These are phyloP conservation scores for Streptopelia turtur DNA, from an alignment of 2,797 vertebrate genomes.

Conservation along the genomic window DNA sequence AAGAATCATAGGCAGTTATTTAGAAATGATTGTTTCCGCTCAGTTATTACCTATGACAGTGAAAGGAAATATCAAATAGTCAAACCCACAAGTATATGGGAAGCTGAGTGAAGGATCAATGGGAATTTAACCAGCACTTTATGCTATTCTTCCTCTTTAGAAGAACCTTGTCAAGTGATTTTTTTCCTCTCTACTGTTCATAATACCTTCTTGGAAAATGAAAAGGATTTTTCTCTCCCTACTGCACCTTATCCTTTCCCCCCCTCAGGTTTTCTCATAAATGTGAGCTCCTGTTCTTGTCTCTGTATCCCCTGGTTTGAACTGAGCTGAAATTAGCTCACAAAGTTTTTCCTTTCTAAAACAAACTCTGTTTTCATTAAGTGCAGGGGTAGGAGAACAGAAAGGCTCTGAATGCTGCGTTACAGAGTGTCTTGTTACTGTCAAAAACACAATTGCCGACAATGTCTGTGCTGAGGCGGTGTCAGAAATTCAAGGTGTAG, in stretches of 20 bases:
- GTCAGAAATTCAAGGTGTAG: conserved; percentile 57
- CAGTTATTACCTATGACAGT: conserved; percentile 70
- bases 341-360: conserved; percentile 33
- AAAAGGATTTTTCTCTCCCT: conserved; percentile 38
- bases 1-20: conserved; percentile 73
- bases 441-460: conserved; percentile 58
- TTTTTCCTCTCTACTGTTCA: conserved; percentile 27
- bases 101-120: conserved; percentile 66
- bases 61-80: conserved; percentile 68
- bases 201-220: conserved; percentile 51
- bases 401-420: conserved; percentile 14
- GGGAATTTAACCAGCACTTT: conserved; percentile 68
- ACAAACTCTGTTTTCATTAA: conserved; percentile 71
- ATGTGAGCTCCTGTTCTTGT: not conserved
- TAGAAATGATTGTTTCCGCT: conserved; percentile 76
- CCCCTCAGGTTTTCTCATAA: not conserved
- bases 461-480: not conserved
- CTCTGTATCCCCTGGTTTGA: conserved; percentile 21
- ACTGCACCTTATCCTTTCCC: not conserved
- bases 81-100: conserved; percentile 30
- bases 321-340: conserved; percentile 67
- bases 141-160: conserved; percentile 53
- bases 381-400: conserved; percentile 70
- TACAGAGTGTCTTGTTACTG: conserved; percentile 55
- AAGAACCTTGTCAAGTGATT: conserved; percentile 56